Evolutionary conservation across 64 coral and sea anemone species (phyloP).

Genomic region (Dendrophyllia cribrosa): DNA sequence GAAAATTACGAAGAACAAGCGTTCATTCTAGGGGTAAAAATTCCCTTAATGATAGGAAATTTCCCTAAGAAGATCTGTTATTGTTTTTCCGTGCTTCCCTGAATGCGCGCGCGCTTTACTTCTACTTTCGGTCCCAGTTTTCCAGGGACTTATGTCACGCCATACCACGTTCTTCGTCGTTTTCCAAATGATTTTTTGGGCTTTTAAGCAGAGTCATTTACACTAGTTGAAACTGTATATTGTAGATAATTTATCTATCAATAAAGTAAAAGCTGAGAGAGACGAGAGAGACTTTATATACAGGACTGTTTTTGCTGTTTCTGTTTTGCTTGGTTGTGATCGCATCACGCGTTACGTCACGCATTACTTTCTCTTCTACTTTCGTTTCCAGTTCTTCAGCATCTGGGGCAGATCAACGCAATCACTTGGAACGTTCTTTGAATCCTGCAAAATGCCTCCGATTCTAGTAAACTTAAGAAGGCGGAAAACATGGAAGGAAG

Average conservation of each 20-base stretch:
- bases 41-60: not conserved
- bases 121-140: not conserved
- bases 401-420: no score
- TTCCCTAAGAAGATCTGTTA: not conserved
- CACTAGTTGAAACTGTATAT: no score
- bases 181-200: no score
- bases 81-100: not conserved
- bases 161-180: not conserved
- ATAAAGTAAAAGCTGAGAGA: no score
- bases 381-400: not conserved
- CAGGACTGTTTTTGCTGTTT: no score
- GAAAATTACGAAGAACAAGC: not conserved
- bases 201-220: no score
- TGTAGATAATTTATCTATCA: no score
- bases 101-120: not conserved
- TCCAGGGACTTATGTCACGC: not conserved
- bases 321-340: no score
- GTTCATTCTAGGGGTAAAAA: not conserved
- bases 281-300: no score
- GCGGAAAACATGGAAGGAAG: conserved; percentile 49
- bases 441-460: conserved; percentile 60
- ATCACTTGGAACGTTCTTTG: not conserved
- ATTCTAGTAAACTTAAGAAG: conserved; percentile 63
- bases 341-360: no score
- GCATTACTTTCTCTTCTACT: not conserved